Evolutionary conservation across 2,797 vertebrate species (phyloP).

Genomic region (Fistularia tabacaria): DNA sequence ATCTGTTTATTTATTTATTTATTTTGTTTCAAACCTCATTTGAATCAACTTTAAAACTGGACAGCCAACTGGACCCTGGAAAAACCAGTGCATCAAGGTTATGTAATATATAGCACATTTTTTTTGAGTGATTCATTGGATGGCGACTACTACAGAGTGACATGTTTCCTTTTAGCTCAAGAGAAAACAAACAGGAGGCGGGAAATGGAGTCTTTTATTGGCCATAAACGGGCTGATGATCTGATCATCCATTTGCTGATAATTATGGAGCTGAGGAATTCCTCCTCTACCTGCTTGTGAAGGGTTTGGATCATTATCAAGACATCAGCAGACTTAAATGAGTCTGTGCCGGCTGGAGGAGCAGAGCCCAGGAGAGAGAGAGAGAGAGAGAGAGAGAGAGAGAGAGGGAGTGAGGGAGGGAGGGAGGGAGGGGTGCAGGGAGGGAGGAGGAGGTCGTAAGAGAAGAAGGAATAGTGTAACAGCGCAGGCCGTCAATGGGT

Average conservation of each 20-base stretch:
- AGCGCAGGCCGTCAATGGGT: conserved; percentile 24
- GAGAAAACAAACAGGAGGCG: conserved; percentile 20
- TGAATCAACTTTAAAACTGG: no score
- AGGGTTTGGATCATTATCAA: conserved; percentile 68
- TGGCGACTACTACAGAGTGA: no score
- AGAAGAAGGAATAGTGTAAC: conserved; percentile 8
- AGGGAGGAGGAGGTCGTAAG: not conserved
- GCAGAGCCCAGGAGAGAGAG: conserved; percentile 13
- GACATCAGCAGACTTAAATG: conserved; percentile 67
- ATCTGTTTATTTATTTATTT: no score
- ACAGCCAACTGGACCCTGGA: no score
- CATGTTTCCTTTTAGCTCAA: no score
- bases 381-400: not conserved
- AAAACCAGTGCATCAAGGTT: no score
- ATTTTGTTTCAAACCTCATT: no score
- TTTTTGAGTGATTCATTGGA: no score
- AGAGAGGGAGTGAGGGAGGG: not conserved
- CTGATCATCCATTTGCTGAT: conserved; percentile 41
- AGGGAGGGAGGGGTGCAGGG: conserved; percentile 1
- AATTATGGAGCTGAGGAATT: conserved; percentile 57
- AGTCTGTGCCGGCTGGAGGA: conserved; percentile 50
- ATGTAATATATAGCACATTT: no score
- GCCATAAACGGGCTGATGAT: conserved; percentile 38
- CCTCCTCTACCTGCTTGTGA: conserved; percentile 57
- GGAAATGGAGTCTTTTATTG: conserved; percentile 29